Base-by-base conservation (phyloP, 2,888 invertebrate genomes). In the Lasioglossum lativentre region DNA sequence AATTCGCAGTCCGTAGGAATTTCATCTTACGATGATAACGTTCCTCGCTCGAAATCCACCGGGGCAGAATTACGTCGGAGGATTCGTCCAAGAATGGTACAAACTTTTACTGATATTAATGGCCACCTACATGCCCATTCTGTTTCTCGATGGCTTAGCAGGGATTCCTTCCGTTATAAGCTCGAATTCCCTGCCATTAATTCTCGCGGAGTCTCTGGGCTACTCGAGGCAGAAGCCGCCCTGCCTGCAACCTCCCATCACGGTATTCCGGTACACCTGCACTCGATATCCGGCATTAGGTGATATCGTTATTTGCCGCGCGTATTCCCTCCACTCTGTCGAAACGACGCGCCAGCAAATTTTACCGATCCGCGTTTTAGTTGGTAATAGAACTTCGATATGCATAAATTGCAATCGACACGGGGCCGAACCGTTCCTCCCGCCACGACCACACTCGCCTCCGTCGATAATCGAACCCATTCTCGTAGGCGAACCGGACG, bases 141-240 rank as follows among this genome's bases (percentile, higher is more conserved):
- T 81, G 89, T 87, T 86, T 75, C 84, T 70, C 76, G 77, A 85
- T 88, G 80, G 82, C 84, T 88, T 87, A 88, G 74, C 82, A 75
- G 77, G 82, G 88, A 90, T 89, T 89, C 90, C 90, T 90, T 90
- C 85, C 89, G 90, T 88, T 91, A 89, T 88, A 90, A 89, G 85
- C 90, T 91, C 90, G 89, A 91, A 92, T 91, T 89, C 90, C 84
- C 90, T 75, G 86, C 89, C 90, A 90, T 91, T 91, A 91, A 88
- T 91, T 88, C 82, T 83, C 85, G 23, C 78, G 78, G 52, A 68
- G 77, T 79, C 80, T 78, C 87, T 80, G 85, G 85, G 75, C 78
- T 66, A 78, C 72, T 86, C 78, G 83, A 42, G 68, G 84, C 80
- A 73, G 85, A 79, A 80, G 75, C 76, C n/a, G n/a, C n/a, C n/a